Percentiles rank a stretch among this genome's conserved stretches.
Evolutionary conservation across 2,113 vertebrate genomes (phyloP).

Genomic region (Cyprinus carpio): DNA sequence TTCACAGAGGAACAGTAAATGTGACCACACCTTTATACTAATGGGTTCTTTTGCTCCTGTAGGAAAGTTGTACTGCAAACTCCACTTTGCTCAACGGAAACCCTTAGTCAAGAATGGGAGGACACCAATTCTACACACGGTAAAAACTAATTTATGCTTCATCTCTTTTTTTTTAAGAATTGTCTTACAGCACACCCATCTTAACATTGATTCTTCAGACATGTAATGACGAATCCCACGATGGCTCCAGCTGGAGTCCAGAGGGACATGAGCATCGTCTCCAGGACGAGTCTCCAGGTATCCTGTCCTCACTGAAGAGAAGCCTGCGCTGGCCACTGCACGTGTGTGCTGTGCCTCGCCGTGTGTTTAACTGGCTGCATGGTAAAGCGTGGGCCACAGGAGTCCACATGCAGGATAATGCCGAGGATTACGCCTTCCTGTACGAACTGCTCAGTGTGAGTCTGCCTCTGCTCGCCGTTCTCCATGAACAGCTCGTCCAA

Average conservation of each 20-base stretch:
- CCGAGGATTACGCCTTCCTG: slow-evolving; percentile 83
- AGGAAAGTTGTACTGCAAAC: slow-evolving; percentile 96
- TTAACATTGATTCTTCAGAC: slow-evolving; percentile 26
- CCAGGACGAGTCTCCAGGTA: slow-evolving; percentile 86
- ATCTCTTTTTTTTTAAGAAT: not conserved
- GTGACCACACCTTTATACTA: not conserved
- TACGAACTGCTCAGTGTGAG: slow-evolving; percentile 93
- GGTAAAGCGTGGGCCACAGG: slow-evolving; percentile 72
- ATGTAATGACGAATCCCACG: not conserved
- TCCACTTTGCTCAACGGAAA: slow-evolving; percentile 89
- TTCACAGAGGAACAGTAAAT: not conserved
- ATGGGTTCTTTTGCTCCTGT: slow-evolving; percentile 47
- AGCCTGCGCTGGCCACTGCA: slow-evolving; percentile 83
- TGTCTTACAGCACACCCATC: not conserved
- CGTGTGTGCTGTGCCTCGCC: slow-evolving; percentile 81
- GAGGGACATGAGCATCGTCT: slow-evolving; percentile 54
- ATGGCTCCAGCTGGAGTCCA: slow-evolving; percentile 36
- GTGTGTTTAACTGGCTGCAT: slow-evolving; percentile 79
- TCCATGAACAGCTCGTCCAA: slow-evolving; percentile 84
- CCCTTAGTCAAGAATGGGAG: slow-evolving; percentile 78
- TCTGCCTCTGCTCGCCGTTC: slow-evolving; percentile 85
- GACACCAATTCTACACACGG: slow-evolving; percentile 71
- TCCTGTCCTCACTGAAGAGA: slow-evolving; percentile 83
- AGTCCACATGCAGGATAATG: slow-evolving; percentile 88
- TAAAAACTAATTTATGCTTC: slow-evolving; percentile 53